Percentiles rank a stretch among this genome's conserved stretches.
Conservation (phyloP, 1,140 invertebrate species). For the Drosophila equinoxialis region DNA sequence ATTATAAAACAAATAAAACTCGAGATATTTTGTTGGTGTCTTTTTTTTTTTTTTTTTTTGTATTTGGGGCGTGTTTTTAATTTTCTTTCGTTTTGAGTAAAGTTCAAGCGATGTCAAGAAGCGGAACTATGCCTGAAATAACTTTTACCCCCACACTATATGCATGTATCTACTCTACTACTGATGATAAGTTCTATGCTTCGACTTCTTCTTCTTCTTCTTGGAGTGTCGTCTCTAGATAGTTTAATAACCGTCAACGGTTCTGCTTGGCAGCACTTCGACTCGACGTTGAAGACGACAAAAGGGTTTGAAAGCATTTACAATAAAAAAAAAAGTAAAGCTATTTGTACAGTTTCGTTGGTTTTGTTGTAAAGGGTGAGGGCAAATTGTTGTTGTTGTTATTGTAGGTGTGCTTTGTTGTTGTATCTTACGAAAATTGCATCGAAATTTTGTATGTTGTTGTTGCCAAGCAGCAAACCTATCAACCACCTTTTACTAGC, state of each 20-base stretch:
- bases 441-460: conserved; percentile 42
- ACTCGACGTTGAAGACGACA: conserved; percentile 5
- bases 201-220: neutral
- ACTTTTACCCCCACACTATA: neutral
- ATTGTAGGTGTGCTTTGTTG: conserved; percentile 9
- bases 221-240: conserved; percentile 4
- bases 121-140: conserved; percentile 23
- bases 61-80: conserved; percentile 28
- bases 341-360: conserved; percentile 40
- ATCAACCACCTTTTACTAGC: conserved; percentile 7
- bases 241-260: conserved; percentile 24
- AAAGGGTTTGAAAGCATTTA: conserved; percentile 21
- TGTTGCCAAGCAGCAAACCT: conserved; percentile 25
- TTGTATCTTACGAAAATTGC: conserved; percentile 23
- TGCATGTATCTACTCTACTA: neutral
- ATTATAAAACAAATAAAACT: conserved; percentile 29
- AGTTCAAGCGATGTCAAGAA: conserved; percentile 22
- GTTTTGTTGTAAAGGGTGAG: neutral
- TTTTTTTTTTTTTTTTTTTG: neutral
- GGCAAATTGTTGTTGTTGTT: neutral
- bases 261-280: conserved; percentile 16
- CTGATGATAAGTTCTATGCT: conserved; percentile 15
- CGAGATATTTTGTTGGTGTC: conserved; percentile 36
- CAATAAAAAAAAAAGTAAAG: conserved; percentile 35
- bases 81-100: conserved; percentile 8